Evolutionary conservation across 23 tunicate species (phyloP), one percentile per base, ranked within the genome.

Genomic region (Trididemnum nubilum): DNA sequence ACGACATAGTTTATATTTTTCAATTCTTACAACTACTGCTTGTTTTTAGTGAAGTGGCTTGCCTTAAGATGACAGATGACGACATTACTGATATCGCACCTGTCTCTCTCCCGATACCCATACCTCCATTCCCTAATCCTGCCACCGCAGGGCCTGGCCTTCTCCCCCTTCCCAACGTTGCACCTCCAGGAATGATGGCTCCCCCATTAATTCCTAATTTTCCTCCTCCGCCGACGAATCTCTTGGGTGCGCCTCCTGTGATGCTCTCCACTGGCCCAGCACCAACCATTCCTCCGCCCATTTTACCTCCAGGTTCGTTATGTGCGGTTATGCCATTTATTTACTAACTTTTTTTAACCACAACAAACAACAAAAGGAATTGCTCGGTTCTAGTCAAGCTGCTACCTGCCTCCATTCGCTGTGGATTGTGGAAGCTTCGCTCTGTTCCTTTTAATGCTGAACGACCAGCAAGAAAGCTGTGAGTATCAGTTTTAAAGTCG

Each of bases 31-130:
- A n/a, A n/a, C n/a, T n/a, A n/a, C n/a, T n/a, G n/a, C n/a, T n/a
- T n/a, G n/a, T 64, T 73, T 39, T 33, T 72, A 85, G 90, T 51
- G 37, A 79, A n/a, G 84, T 85, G 26, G 37, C 84, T 0, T 85
- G 79, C 25, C 72, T 85, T 0, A 58, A 69, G 7, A 70, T 85
- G 79, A 28, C 71, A 2, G 90, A 85, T 26, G 90, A 79, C 22
- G 90, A 78, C 33, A n/a, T 26, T 18, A 64, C 84, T 22, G 78
- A 78, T 22, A 72, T 66, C 2, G 18, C 74, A 5, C 39, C 74
- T 32, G 9, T 5, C 19, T 21, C 74, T 32, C 7, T 15, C 12
- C 24, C 81, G 21, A 22, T 83, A 1, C 31, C 65, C 9, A 36
- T 36, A 15, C 79, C 71, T n/a, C 58, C 58, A 29, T 33, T 24